Percentiles rank a stretch among this genome's conserved stretches.
Evolutionary conservation across 2,113 vertebrate species (phyloP).

Genomic region (Nycticryphes semicollaris): DNA sequence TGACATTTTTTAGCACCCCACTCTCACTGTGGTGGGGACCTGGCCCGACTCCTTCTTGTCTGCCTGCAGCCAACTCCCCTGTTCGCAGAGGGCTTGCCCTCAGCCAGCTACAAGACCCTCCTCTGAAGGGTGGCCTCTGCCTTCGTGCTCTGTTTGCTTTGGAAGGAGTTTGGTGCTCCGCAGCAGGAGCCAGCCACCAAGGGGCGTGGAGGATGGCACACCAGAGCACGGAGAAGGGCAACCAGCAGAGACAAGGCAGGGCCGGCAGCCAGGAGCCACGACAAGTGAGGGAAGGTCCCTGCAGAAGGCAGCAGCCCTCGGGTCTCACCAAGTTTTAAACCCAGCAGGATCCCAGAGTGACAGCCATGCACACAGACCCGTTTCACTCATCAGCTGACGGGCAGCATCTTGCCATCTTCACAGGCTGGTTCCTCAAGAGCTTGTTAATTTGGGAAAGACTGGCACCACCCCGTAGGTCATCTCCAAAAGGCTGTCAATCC

Average conservation of each 20-base stretch:
- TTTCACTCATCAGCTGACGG: not conserved
- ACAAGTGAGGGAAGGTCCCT: not conserved
- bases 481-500: not conserved
- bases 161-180: not conserved
- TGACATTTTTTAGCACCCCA: not conserved
- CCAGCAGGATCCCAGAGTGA: not conserved
- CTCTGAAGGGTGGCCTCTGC: not conserved
- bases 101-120: not conserved
- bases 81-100: not conserved
- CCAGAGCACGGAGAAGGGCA: fast-evolving
- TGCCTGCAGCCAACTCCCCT: no score
- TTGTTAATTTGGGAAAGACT: not conserved
- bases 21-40: not conserved
- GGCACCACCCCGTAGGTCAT: not conserved
- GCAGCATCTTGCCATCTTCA: not conserved
- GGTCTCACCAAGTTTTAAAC: fast-evolving
- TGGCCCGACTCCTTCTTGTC: not conserved
- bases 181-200: not conserved
- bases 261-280: not conserved
- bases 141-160: not conserved
- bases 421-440: not conserved
- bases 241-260: not conserved
- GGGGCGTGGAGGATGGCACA: not conserved
- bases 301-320: not conserved
- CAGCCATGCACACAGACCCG: fast-evolving